Percentiles rank a stretch among this genome's conserved stretches.
phyloP scores from a whole-genome alignment of 2,888 invertebrate species.

The Melipona bicolor region DNA sequence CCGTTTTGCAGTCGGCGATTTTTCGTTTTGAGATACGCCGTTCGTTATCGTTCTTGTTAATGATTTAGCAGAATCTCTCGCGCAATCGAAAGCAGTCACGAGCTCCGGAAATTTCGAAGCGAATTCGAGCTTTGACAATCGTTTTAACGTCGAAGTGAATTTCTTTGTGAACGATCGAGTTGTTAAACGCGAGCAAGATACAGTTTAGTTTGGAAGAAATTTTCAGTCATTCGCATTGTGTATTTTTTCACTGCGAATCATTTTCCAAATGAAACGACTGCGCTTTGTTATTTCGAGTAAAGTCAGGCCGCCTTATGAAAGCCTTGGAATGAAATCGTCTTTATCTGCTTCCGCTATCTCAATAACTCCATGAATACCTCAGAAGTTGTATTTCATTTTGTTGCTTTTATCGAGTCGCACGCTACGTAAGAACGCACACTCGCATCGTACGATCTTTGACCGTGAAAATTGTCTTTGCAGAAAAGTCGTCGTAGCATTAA shows the following conservation, averaged over 20 bases:
- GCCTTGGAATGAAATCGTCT: slow-evolving; percentile 1
- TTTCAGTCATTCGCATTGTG: slow-evolving; percentile 4
- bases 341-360: slow-evolving; percentile 23
- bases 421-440: background rate
- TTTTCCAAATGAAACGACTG: background rate
- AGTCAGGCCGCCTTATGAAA: background rate
- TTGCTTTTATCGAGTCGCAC: slow-evolving; percentile 3
- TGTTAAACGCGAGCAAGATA: background rate
- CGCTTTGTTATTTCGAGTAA: slow-evolving; percentile 1
- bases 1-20: background rate
- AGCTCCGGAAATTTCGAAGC: background rate
- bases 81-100: slow-evolving; percentile 37
- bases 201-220: background rate
- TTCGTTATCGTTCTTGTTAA: slow-evolving; percentile 31
- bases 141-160: background rate
- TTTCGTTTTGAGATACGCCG: background rate
- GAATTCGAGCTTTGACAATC: background rate
- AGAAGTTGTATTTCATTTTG: slow-evolving; percentile 7
- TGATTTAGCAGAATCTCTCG: slow-evolving; percentile 39
- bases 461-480: slow-evolving; percentile 8
- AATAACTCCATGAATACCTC: slow-evolving; percentile 6
- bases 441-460: slow-evolving; percentile 1
- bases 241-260: background rate
- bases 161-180: background rate
- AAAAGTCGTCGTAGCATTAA: background rate